Evolutionary conservation across 92 coral and sea anemone genomes (phyloP).

Genomic region (Zoanthus sociatus): DNA sequence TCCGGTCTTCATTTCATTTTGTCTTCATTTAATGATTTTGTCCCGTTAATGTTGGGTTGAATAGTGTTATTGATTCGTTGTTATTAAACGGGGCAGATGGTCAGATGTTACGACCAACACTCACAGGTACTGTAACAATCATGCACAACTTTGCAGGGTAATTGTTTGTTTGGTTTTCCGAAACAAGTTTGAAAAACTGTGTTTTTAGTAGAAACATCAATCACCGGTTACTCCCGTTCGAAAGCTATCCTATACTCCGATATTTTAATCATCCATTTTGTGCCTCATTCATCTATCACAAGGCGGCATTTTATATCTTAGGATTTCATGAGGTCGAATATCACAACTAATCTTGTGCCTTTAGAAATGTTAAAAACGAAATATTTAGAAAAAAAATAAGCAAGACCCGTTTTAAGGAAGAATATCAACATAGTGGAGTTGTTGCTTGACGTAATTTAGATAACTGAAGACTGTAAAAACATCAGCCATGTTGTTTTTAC

Average conservation of each 20-base stretch:
- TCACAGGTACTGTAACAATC: background rate
- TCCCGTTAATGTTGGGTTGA: constrained; percentile 38
- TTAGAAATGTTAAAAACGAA: too few species aligned
- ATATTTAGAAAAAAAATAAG: too few species aligned
- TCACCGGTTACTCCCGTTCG: background rate
- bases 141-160: background rate
- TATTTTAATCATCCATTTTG: background rate
- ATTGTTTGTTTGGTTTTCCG: background rate
- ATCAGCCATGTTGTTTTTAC: too few species aligned
- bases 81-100: constrained; percentile 26
- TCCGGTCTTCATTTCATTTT: constrained; percentile 39
- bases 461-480: too few species aligned
- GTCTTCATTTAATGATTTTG: constrained; percentile 7
- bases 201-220: background rate
- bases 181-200: constrained; percentile 14
- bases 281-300: too few species aligned
- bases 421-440: too few species aligned
- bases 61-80: constrained; percentile 29
- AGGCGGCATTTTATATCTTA: too few species aligned
- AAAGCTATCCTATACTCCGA: background rate
- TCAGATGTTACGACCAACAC: constrained; percentile 4
- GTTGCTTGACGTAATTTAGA: too few species aligned
- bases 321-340: too few species aligned
- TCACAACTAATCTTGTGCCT: too few species aligned
- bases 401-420: too few species aligned